These are phyloP conservation scores for Reticulitermes speratus DNA, from an alignment of 1,140 invertebrate species.

Conservation along the genomic window DNA sequence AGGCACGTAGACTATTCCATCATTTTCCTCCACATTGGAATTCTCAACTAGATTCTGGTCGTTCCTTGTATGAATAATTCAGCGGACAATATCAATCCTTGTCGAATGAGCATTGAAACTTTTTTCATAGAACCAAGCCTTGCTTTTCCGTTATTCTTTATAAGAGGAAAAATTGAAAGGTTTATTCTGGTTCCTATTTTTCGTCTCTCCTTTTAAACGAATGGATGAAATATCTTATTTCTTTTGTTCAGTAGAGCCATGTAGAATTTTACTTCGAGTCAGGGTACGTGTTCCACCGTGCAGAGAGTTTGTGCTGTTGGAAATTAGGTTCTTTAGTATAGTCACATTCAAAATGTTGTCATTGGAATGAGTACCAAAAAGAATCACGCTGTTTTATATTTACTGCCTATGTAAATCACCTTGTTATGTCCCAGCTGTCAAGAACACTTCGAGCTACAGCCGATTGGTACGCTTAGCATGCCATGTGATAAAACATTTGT, in stretches of 20 bases:
- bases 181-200: slow-evolving; percentile 4
- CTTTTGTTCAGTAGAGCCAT: not conserved
- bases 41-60: slow-evolving; percentile 21
- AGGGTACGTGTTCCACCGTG: not conserved
- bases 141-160: slow-evolving; percentile 13
- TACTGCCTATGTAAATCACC: too few relatives aligned
- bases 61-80: slow-evolving; percentile 30
- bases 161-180: slow-evolving; percentile 17
- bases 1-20: slow-evolving; percentile 29
- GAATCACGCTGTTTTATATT: too few relatives aligned
- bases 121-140: slow-evolving; percentile 8
- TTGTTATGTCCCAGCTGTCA: too few relatives aligned
- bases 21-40: slow-evolving; percentile 22
- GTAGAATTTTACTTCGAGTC: not conserved
- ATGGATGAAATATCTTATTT: slow-evolving; percentile 19
- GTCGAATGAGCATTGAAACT: slow-evolving; percentile 30
- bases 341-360: not conserved
- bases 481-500: too few relatives aligned
- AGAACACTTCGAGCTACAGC: too few relatives aligned
- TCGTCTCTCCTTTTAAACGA: not conserved
- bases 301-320: not conserved
- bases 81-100: slow-evolving; percentile 29
- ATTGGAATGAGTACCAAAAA: not conserved
- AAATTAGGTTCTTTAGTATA: not conserved
- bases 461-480: too few relatives aligned